Base-by-base conservation (phyloP, 1,140 invertebrate species). In the Cotesia glomerata region DNA sequence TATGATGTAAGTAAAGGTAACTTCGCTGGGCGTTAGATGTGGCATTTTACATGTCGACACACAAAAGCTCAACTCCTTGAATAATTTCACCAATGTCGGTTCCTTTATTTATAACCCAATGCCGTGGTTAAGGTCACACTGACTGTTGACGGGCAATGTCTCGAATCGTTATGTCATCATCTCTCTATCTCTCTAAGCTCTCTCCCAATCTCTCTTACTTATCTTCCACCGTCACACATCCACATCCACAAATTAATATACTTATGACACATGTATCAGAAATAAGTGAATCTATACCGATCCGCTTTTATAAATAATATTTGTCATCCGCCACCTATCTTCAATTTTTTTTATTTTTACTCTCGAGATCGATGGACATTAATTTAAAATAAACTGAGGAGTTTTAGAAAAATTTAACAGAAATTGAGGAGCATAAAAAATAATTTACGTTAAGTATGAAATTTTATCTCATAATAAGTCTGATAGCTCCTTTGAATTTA, bases 41-140 rank as follows among this genome's bases (percentile, higher is more conserved):
- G 3, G 39, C 39, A 45, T 45, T 45, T 26, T 49, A 36, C 59
- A 54, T n/a, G 14, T 4, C 26, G 49, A n/a, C 52, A 64, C 61
- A 35, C 35, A 9, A 13, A 9, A 13, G 69, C 62, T 64, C 45
- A 13, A 32, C 16, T 34, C 14, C 67, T 68, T 66, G 69, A 59
- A 74, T 70, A 70, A 71, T 51, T 63, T 71, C 69, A 51, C 65
- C 73, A 68, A 71, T 74, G 73, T 71, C 36, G 69, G 56, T 62
- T 67, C 65, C 64, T 71, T 74, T 74, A 74, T 74, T 74, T 74
- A 74, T 74, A 74, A 74, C 69, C 64, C 61, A 74, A 71, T 67
- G 68, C 69, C 68, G 73, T 71, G 73, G 73, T 74, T 71, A 74
- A 74, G 73, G 73, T 74, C 73, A 74, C 66, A 66, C 69, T 36